Evolutionary conservation across 2,888 invertebrate genomes (phyloP).

Genomic region (Ophion costatus): DNA sequence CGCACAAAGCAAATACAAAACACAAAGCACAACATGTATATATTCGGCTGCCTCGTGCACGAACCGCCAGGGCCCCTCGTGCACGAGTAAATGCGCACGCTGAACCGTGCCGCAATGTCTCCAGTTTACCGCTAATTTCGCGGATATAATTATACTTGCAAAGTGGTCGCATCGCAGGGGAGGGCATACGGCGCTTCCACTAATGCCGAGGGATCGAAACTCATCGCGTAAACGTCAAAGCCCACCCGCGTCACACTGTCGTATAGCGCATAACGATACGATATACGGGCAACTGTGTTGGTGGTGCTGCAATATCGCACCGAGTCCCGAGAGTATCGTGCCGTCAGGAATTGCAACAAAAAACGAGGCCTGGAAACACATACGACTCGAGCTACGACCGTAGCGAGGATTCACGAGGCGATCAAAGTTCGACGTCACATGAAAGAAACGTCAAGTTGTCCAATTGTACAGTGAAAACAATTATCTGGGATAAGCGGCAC

Average conservation of each 20-base stretch:
- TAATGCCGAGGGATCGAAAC: slow-evolving; percentile 44
- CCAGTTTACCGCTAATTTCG: slow-evolving; percentile 65
- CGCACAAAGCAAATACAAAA: slow-evolving; percentile 10
- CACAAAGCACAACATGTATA: neutral
- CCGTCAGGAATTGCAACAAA: slow-evolving; percentile 14
- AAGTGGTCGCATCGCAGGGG: slow-evolving; percentile 47
- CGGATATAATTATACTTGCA: slow-evolving; percentile 66
- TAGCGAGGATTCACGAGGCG: neutral
- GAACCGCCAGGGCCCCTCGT: neutral
- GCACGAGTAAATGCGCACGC: slow-evolving; percentile 7
- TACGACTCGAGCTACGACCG: slow-evolving; percentile 1
- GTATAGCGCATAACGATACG: slow-evolving; percentile 9
- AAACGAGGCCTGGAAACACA: slow-evolving; percentile 21
- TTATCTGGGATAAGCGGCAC: neutral
- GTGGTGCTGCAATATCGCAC: neutral
- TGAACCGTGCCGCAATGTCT: slow-evolving; percentile 42
- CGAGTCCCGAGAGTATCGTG: slow-evolving; percentile 20
- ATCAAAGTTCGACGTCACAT: neutral
- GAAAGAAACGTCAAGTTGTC: neutral
- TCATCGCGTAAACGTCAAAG: slow-evolving; percentile 38
- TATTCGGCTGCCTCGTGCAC: slow-evolving; percentile 10
- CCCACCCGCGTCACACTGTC: slow-evolving; percentile 10
- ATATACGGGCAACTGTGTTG: neutral
- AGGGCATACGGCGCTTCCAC: slow-evolving; percentile 22
- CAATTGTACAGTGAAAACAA: neutral